These are phyloP conservation scores for Melanotus villosus DNA, from an alignment of 2,888 invertebrate species.

Conservation along the genomic window DNA sequence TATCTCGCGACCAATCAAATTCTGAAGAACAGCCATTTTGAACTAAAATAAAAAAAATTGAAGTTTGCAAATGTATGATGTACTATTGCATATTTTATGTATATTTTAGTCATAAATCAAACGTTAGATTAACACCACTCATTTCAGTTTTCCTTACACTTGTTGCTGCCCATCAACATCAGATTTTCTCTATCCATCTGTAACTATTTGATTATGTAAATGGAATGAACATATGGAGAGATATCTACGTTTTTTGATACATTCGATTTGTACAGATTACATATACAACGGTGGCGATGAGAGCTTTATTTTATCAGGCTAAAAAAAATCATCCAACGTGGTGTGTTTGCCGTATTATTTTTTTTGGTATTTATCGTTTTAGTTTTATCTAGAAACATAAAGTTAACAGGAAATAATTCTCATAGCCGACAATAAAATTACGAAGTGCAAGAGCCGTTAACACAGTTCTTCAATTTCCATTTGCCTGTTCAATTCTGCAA, in stretches of 20 bases:
- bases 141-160: conserved; percentile 2
- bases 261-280: conserved; percentile 36
- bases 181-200: conserved; percentile 24
- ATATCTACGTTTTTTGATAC: conserved; percentile 31
- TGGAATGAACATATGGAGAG: conserved; percentile 46
- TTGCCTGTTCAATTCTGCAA: conserved; percentile 33
- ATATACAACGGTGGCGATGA: conserved; percentile 27
- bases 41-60: too few relatives aligned
- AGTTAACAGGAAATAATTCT: not conserved
- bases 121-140: too few relatives aligned
- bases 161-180: conserved; percentile 30
- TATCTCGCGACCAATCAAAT: too few relatives aligned
- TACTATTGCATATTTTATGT: too few relatives aligned
- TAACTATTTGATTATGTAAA: conserved; percentile 41
- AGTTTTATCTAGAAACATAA: conserved; percentile 10
- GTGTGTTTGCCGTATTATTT: conserved; percentile 17
- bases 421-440: conserved; percentile 3
- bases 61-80: too few relatives aligned
- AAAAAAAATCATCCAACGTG: conserved; percentile 1
- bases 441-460: conserved; percentile 15
- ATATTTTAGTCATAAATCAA: too few relatives aligned
- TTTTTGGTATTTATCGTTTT: conserved; percentile 21
- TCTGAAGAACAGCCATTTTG: too few relatives aligned
- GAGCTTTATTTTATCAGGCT: conserved; percentile 30
- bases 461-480: conserved; percentile 44